Base-by-base conservation (phyloP, 1,140 invertebrate species). In the Papilio polytes region DNA sequence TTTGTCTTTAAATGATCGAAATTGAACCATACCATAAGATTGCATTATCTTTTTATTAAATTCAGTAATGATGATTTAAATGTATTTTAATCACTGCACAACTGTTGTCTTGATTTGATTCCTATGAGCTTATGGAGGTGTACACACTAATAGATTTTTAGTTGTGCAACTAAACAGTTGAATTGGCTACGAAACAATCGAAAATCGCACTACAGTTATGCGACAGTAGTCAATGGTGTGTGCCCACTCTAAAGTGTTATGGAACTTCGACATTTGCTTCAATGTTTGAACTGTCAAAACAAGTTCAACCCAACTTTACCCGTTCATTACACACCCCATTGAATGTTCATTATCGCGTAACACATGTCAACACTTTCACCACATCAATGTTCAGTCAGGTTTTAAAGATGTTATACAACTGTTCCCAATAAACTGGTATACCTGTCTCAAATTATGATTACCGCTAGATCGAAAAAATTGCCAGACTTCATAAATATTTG, bases 341-440 rank as follows among this genome's bases (percentile, higher is more conserved):
- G 73, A 74, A 74, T 51, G 73, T 13, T 66, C 73, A 48, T 15
- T 74, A 74, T 74, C 46, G 78, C 86, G 85, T 87, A 90, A 89
- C 88, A 88, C 86, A 85, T 83, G 80, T 86, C 82, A 70, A 82
- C 79, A 91, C 90, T 91, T 91, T 91, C 90, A 88, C 88, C 85
- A 84, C 82, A 84, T 86, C 86, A 82, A 82, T 84, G 85, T 85
- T 85, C 82, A 78, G 81, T 85, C 82, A 78, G 81, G 73, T 81
- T 81, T 76, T 81, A 85, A 85, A 87, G 87, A 87, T 87, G 81
- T 90, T 90, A 89, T 88, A 88, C 86, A 90, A 90, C 85, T 80
- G 77, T 48, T 76, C 44, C n/a, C 3, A 51, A 76, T 44, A 51
- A 76, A 53, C 46, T 22, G 20, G 74, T 46, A 26, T 53, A 48